Evolutionary conservation across 2,113 vertebrate species (phyloP), one percentile per base, ranked within the genome.

Genomic region (Scomber scombrus): DNA sequence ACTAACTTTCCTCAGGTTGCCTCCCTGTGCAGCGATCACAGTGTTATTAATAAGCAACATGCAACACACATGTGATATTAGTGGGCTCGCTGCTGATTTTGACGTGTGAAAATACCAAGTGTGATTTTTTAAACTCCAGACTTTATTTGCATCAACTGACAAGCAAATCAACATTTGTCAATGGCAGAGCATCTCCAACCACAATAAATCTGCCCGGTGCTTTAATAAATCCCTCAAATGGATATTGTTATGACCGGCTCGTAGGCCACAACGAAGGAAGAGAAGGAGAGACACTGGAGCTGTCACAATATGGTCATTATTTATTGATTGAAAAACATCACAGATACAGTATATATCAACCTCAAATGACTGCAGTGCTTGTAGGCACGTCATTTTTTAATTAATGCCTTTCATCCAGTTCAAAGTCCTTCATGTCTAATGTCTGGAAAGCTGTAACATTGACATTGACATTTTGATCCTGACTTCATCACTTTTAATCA

Each of bases 101-200:
- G 2, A 47, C 0, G 34, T 80, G 76, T 57, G 82, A 85, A 76
- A 76, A 72, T 58, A 60, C 46, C n/a, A 18, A 7, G 0, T 31
- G 11, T n/a, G n/a, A n/a, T n/a, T n/a, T n/a, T n/a, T n/a, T n/a
- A n/a, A n/a, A n/a, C n/a, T n/a, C n/a, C n/a, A n/a, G n/a, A n/a
- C n/a, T n/a, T n/a, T n/a, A n/a, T n/a, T n/a, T n/a, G n/a, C n/a
- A n/a, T n/a, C n/a, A n/a, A n/a, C n/a, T n/a, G n/a, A n/a, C n/a
- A n/a, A n/a, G n/a, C n/a, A 26, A 26, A 26, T 26, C 23, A 26
- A 26, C 23, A 26, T 26, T 26, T 26, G 3, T 26, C 23, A 1
- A 26, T 26, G 23, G 23, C 23, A 26, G 23, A 26, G 23, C 23
- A 26, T 26, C 23, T 26, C 23, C 23, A 26, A 26, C 23, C 23